Percentiles rank a stretch among this genome's conserved stretches.
These are phyloP conservation scores for Rhinoptilus africanus DNA, from an alignment of 2,113 vertebrate species.

Conservation along the genomic window DNA sequence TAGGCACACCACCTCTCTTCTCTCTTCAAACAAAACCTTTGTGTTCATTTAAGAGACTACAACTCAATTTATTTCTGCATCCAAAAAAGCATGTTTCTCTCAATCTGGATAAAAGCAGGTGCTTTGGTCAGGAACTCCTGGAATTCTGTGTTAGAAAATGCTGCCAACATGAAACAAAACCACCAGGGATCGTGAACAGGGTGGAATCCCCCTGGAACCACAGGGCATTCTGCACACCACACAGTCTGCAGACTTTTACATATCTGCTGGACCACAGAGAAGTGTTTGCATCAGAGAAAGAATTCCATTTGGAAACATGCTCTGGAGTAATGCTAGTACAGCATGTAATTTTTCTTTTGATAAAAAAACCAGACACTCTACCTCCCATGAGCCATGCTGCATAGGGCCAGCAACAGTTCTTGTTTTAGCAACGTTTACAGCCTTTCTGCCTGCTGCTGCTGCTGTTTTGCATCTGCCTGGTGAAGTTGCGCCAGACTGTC, in stretches of 20 bases:
- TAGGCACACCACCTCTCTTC: background rate
- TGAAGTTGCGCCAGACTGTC: background rate
- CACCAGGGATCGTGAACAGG: accelerated
- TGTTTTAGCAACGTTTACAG: background rate
- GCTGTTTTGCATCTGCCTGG: background rate
- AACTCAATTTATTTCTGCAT: background rate
- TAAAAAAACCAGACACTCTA: background rate
- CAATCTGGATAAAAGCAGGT: background rate
- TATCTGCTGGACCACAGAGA: background rate
- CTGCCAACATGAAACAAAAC: background rate
- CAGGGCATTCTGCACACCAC: accelerated
- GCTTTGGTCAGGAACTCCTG: background rate
- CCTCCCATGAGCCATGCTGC: accelerated
- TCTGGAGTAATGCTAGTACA: background rate
- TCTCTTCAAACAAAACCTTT: background rate
- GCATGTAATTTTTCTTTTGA: background rate
- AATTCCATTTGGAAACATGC: background rate
- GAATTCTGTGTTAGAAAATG: background rate
- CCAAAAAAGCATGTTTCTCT: background rate
- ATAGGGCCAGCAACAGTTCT: background rate
- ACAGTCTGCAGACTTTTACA: accelerated
- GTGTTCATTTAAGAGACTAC: background rate
- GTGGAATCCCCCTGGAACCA: background rate
- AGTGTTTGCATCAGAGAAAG: background rate
- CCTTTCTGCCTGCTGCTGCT: background rate